phyloP scores from a whole-genome alignment of 1,140 invertebrate species.

The Agrilus planipennis region DNA sequence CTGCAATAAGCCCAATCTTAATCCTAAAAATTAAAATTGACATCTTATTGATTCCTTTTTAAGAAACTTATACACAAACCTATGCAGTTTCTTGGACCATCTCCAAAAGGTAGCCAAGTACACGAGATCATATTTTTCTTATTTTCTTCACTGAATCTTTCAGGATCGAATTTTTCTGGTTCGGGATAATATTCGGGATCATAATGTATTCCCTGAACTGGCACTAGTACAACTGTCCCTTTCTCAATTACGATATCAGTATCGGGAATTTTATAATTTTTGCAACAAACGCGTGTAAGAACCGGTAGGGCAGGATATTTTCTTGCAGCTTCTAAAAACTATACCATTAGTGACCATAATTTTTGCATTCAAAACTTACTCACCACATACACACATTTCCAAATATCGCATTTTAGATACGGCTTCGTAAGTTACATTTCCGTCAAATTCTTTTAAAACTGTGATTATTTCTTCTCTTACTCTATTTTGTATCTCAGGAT shows the following conservation, averaged over 20 bases:
- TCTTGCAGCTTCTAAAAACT: conserved; percentile 2
- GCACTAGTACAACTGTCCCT: conserved; percentile 41
- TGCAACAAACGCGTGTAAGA: conserved; percentile 34
- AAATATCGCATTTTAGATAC: conserved; percentile 39
- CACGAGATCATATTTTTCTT: no score
- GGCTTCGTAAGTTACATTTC: conserved; percentile 42
- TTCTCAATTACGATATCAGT: conserved; percentile 40
- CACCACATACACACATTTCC: conserved; percentile 36
- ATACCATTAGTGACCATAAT: no score
- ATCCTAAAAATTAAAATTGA: conserved; percentile 21
- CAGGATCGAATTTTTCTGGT: no score
- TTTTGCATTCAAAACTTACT: no score
- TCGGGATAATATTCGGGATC: no score
- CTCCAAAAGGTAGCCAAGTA: no score
- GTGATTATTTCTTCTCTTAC: conserved; percentile 34
- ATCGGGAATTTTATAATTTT: conserved; percentile 40
- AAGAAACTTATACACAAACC: no score
- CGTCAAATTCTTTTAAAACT: conserved; percentile 35
- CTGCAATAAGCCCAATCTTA: conserved; percentile 66
- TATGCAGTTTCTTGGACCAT: no score
- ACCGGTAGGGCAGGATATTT: neutral
- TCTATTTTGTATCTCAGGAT: conserved; percentile 36
- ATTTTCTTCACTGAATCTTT: conserved; percentile 48
- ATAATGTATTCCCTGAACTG: conserved; percentile 44
- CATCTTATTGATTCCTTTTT: conserved; percentile 7